Evolutionary conservation across 2,113 vertebrate genomes (phyloP), one percentile per base, ranked within the genome.

Genomic region (Protomyctophum bolini): DNA sequence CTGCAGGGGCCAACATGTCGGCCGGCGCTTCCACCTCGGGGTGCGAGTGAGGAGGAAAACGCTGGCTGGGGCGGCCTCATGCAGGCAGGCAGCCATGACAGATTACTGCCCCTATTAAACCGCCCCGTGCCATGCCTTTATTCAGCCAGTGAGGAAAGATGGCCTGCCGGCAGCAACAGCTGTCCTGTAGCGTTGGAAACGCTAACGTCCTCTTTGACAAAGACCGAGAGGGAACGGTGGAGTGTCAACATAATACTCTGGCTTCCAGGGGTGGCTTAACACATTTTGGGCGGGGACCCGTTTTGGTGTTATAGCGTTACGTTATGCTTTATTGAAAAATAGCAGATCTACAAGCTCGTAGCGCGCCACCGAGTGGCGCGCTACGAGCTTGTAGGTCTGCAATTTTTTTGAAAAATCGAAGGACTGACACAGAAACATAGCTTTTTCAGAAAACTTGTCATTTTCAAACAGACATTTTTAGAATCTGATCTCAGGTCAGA

Each of bases 161-260:
- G 71, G 86, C 88, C 91, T 86, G 90, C 86, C 83, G 91, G 91
- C 91, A 92, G 91, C 91, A 91, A 86, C 88, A 89, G 88, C 90
- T 92, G 92, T 92, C 91, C 91, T 91, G 88, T 86, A 89, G 87
- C 87, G 86, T 90, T 51, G 79, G 69, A 76, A 77, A 86, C 82
- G 82, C 87, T 89, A 87, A 89, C 73, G 79, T 87, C 85, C 77
- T 72, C 64, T 75, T 80, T 88, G 88, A 93, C 77, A 69, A 85
- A 91, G 81, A 91, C 65, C 12, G 80, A 88, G 89, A 72, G 56
- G 82, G 84, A 91, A 63, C 48, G 1, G 76, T 52, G 52, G 68
- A 86, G 80, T 71, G 89, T 87, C 90, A 88, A 81, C 89, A n/a
- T n/a, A 87, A 47, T 1, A 47, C 80, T 84, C 33, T 77, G 46